Conservation (phyloP, 2,888 invertebrate genomes). For the Sinhomidia bicolor region DNA sequence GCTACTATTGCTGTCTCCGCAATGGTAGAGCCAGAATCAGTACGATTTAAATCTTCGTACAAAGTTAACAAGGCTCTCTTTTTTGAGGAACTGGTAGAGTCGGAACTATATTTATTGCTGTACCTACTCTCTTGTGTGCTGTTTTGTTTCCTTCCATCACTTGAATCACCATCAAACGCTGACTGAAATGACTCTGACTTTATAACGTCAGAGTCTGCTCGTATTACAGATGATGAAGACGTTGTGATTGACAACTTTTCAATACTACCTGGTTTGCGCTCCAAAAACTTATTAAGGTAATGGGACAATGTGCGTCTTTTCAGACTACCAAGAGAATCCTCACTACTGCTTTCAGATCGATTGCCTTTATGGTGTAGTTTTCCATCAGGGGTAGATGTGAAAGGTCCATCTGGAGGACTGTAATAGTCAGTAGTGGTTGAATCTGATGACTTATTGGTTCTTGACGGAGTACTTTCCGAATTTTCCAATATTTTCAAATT, state of each 20-base stretch:
- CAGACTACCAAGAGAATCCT: not conserved
- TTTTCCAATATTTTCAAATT: conserved; percentile 19
- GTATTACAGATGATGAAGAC: conserved; percentile 50
- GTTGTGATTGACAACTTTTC: conserved; percentile 57
- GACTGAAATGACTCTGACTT: conserved; percentile 26
- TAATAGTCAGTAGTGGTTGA: conserved; percentile 69
- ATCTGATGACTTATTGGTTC: not conserved
- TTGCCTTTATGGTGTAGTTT: conserved; percentile 48
- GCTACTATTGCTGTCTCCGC: conserved; percentile 48
- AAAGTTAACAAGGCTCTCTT: not conserved
- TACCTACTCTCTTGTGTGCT: no score
- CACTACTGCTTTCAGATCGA: not conserved
- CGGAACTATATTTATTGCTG: no score
- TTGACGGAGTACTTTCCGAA: not conserved
- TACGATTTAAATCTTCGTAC: not conserved
- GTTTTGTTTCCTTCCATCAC: not conserved
- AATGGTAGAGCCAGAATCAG: conserved; percentile 31
- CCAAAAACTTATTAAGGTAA: conserved; percentile 57
- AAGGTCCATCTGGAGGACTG: conserved; percentile 70
- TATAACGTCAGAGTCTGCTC: conserved; percentile 54
- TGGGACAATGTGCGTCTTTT: conserved; percentile 36
- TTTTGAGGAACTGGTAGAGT: not conserved
- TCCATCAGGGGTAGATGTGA: conserved; percentile 73
- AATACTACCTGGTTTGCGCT: conserved; percentile 61
- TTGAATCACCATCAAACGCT: not conserved